Base-by-base conservation (phyloP, 1,140 invertebrate genomes). In the Aradophagus sp. region DNA sequence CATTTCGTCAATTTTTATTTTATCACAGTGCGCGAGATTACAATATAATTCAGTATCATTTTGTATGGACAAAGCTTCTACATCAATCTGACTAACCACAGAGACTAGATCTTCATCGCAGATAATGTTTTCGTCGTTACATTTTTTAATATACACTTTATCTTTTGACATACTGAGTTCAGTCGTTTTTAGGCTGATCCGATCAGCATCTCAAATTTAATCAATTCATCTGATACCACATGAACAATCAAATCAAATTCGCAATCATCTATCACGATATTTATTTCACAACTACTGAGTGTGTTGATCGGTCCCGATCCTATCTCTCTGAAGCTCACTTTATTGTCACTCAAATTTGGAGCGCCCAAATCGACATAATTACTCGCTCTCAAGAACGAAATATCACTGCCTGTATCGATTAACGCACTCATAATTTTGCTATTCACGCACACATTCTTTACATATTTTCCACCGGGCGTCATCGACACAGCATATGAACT, bases 361-460 rank as follows among this genome's bases (percentile, higher is more conserved):
- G 35, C 11, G 10, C 42, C 55, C n/a, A 59, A n/a, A 12, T 1
- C 6, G 0, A 59, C 5, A 31, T 59, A 59, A 0, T 31, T 10
- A 5, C 15, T 39, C 5, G 23, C 39, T 42, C 14, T 29, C 6
- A 58, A 1, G 8, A 58, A 15, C 7, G 55, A 58, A 7, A 58
- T 34, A 10, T 58, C 53, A 29, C 53, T 44, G 2, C 53, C 41
- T 1, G 55, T 59, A 14, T 59, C 44, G n/a, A 59, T 45, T 17
- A 58, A 14, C 3, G 41, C 41, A 1, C 12, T 11, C 11, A 56
- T 44, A 1, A 1, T 1, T 5, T 5, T 6, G 0, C 36, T 31
- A 0, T 2, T 26, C 16, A 42, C 29, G 15, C 32, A n/a, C 7
- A 52, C 35, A 39, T 19, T 7, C 13, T 52, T 52, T 1, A 52